Conservation (phyloP, 2,797 vertebrate genomes). For the Muscicapa striata region DNA sequence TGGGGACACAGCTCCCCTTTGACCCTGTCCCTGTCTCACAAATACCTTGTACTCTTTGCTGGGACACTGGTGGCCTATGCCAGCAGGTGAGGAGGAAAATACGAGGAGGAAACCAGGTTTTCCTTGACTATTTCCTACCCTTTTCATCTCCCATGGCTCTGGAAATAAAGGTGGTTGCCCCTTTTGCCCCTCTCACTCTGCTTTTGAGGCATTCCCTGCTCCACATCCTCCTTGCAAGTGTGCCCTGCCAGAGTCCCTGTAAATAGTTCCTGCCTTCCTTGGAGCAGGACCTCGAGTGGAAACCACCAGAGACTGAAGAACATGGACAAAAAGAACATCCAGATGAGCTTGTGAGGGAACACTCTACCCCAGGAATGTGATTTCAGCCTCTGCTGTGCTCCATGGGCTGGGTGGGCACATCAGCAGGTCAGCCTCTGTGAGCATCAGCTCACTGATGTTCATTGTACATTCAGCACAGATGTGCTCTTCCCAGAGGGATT, state of each 20-base stretch:
- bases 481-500: neutral
- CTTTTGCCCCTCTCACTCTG: neutral
- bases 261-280: neutral
- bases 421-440: neutral
- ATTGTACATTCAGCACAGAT: no score
- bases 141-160: neutral
- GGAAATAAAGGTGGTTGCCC: neutral
- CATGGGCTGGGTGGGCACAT: accelerated
- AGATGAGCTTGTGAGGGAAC: neutral
- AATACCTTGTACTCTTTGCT: neutral
- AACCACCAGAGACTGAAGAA: neutral
- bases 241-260: neutral
- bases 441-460: accelerated
- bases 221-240: accelerated
- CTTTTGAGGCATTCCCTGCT: neutral
- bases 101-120: neutral
- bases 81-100: neutral
- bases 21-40: neutral
- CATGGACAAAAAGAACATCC: neutral
- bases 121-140: neutral
- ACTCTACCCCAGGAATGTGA: neutral
- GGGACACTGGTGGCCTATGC: neutral
- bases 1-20: accelerated
- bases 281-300: no score
- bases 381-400: neutral